A percentile compares a stretch with the other conserved stretches of the same genome.
These are phyloP conservation scores for Gouania willdenowi DNA, from an alignment of 2,797 vertebrate species.

Conservation along the genomic window DNA sequence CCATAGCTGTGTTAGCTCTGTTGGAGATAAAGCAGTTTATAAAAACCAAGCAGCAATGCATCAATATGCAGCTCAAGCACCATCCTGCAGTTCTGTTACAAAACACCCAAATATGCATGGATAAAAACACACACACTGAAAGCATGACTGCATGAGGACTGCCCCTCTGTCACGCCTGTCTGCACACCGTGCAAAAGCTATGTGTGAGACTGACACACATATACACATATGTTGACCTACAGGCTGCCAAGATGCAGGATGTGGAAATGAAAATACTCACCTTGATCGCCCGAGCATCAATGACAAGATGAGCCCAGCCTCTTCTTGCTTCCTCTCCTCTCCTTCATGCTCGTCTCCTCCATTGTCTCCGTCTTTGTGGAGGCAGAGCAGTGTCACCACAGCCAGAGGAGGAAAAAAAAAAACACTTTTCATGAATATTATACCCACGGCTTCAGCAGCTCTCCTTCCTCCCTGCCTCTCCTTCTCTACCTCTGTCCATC, in stretches of 20 bases:
- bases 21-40: slow-evolving; percentile 38
- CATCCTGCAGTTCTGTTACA: slow-evolving; percentile 33
- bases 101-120: slow-evolving; percentile 23
- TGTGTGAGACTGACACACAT: slow-evolving; percentile 22
- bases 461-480: slow-evolving; percentile 36
- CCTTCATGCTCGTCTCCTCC: slow-evolving; percentile 14
- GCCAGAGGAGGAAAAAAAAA: slow-evolving; percentile 1
- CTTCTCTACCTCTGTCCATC: slow-evolving; percentile 38
- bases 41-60: slow-evolving; percentile 51
- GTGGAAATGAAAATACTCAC: slow-evolving; percentile 59
- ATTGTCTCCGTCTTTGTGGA: slow-evolving; percentile 44
- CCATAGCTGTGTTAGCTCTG: slow-evolving; percentile 29
- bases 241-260: slow-evolving; percentile 26
- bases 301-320: slow-evolving; percentile 51
- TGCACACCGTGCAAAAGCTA: slow-evolving; percentile 26
- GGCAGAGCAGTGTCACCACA: slow-evolving; percentile 50
- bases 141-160: slow-evolving; percentile 19
- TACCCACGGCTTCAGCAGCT: slow-evolving; percentile 46
- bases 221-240: slow-evolving; percentile 5
- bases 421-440: slow-evolving; percentile 56
- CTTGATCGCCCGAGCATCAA: slow-evolving; percentile 68
- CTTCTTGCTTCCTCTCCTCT: slow-evolving; percentile 28
- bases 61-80: slow-evolving; percentile 49
- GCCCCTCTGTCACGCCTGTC: slow-evolving; percentile 21
- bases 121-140: not conserved